Evolutionary conservation across 1,140 invertebrate species (phyloP), one percentile per base, ranked within the genome.

Genomic region (Brevipalpus yothersi): DNA sequence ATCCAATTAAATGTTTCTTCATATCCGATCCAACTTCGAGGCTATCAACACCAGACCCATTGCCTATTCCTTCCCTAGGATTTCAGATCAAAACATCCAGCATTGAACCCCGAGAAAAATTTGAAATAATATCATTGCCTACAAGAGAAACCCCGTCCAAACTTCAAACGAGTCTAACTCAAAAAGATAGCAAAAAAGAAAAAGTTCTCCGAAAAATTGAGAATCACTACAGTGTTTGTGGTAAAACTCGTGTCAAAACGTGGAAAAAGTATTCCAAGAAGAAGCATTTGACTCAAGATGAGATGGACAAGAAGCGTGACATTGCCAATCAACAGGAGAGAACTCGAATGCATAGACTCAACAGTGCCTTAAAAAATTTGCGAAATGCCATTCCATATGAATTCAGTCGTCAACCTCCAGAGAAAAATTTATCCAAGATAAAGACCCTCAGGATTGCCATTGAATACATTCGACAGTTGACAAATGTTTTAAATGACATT

Each of bases 251-350:
- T 17, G 21, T 12, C 23, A 15, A 41, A 55, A 39, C 15, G 11
- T 55, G 53, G 53, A 55, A 55, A 41, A 55, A 55, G n/a, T 55
- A 55, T 55, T 31, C 45, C 9, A 42, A 59, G 17, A 61, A 61
- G 41, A 56, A 58, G 23, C n/a, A 49, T 45, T 23, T 61, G 11
- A 31, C 56, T 12, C 41, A 23, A n/a, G 56, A 53, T 17, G 60
- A 61, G 23, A 7, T 63, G 59, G 62, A 64, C n/a, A 31, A 60
- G 4, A 62, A 64, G 41, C 57, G 64, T 12, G 58, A 63, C 45
- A 51, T 63, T 31, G 64, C 64, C n/a, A 65, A 65, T 47, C 56
- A 60, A 40, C 64, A 65, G 49, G 64, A 64, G 43, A 31, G 63
- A 40, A 42, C 19, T 53, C 39, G 63, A 54, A 65, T 65, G 63